Evolutionary conservation across 2,113 vertebrate genomes (phyloP), one percentile per base, ranked within the genome.

Genomic region (Clarias macrocephalus): DNA sequence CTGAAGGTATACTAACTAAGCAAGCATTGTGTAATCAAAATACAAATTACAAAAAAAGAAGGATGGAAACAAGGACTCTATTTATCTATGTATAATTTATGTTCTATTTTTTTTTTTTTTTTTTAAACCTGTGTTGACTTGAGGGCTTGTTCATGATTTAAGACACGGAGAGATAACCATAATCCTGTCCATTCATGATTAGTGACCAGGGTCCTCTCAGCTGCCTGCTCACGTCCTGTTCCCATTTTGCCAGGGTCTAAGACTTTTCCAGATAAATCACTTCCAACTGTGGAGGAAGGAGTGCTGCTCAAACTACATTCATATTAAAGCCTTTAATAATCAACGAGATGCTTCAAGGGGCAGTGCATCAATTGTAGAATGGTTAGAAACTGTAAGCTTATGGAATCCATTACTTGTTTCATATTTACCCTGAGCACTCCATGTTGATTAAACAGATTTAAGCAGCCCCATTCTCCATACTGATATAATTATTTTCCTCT

Each of bases 321-420:
- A 89, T 87, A 89, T 92, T 91, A 89, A 92, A 87, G 85, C 85
- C 83, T 91, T 91, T 95, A 91, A 93, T 89, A 92, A 88, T 85
- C 89, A 91, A 86, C 89, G 91, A 92, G 90, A 91, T 91, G 91
- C 87, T 90, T 76, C 73, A 87, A 82, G 81, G 81, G 83, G 72
- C 54, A 59, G 82, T 56, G 16, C 68, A 54, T 72, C 42, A 75
- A 59, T 33, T 60, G 82, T 68, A 76, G 66, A 57, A 37, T 80
- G 1, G 23, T 88, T 88, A 75, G 62, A 62, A 81, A 42, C 30
- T 81, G 9, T 62, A 60, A 13, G 86, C 65, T 89, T 63, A 91
- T 86, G 83, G 89, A 90, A 91, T 84, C 88, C 86, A 89, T 92
- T 92, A 91, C 83, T 82, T 79, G 63, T 86, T 28, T 85, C 52